Percentiles rank a stretch among this genome's conserved stretches.
Conservation (phyloP, 2,797 vertebrate genomes). For the Artibeus lituratus region DNA sequence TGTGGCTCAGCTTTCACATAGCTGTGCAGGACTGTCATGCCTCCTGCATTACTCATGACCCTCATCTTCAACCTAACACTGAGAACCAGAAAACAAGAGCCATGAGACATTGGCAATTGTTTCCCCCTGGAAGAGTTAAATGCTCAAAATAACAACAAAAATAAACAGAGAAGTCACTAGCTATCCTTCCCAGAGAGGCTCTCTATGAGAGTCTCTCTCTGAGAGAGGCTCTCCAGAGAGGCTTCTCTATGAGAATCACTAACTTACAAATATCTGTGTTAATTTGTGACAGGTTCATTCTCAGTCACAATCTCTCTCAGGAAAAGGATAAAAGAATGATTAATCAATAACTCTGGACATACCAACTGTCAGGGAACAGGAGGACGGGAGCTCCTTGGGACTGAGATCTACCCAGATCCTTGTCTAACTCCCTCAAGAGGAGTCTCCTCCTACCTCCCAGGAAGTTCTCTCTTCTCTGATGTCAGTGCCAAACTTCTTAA, state of each 20-base stretch:
- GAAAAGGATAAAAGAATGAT: background rate
- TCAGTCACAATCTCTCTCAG: background rate
- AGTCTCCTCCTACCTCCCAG: constrained; percentile 42
- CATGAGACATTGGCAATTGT: background rate
- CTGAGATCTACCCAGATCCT: background rate
- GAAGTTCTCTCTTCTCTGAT: constrained; percentile 20
- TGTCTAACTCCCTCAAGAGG: background rate
- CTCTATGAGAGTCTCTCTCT: background rate
- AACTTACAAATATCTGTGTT: background rate
- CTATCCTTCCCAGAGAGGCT: background rate
- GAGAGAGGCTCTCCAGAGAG: background rate
- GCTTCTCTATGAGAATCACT: background rate
- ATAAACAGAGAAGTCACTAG: background rate
- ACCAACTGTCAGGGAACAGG: background rate
- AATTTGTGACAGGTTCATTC: background rate
- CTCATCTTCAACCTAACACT: background rate
- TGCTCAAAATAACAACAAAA: background rate
- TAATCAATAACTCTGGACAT: background rate
- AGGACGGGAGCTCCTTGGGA: background rate
- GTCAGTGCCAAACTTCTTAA: background rate
- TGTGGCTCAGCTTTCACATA: background rate
- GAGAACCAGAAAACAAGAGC: background rate
- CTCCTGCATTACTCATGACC: background rate
- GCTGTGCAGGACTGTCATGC: background rate
- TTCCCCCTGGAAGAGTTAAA: background rate